Base-by-base conservation (phyloP, 2,888 invertebrate species). In the Lithodes maja region DNA sequence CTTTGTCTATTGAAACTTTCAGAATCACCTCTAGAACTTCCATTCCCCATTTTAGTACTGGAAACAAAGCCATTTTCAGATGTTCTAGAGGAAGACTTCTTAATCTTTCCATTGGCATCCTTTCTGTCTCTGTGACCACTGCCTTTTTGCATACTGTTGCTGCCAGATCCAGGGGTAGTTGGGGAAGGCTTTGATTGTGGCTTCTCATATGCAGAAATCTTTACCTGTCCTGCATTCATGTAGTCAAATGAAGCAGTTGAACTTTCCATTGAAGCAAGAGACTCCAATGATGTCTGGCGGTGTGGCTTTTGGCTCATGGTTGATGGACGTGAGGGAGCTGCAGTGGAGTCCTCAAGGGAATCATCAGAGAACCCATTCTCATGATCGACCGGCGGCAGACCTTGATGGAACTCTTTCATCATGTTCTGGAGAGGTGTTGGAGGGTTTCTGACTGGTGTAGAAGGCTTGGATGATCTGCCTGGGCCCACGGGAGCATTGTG, bases 121-220 rank as follows among this genome's bases (percentile, higher is more conserved):
- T 87, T 84, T 49, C 77, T 75, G 12, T 87, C 88, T 55, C 61
- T 80, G 9, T 52, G 33, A 79, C 33, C 79, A 52, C n/a, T 74
- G 15, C 79, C 83, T 49, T 79, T 84, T 50, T 52, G 78, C 12
- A 50, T 82, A 12, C n/a, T 52, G 9, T 2, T 55, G 33, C 61
- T 83, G 15, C 79, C 75, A 17, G 80, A 17, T 3, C 7, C 81
- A 33, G 84, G 52, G 50, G 79, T 55, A 3, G 71, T 61, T 12
- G 86, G 85, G 7, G 78, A 78, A 81, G 81, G 54, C 68, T 33
- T 83, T 80, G 80, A 81, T 12, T 54, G 71, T 81, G 86, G 12
- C 97, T 95, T 97, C 97, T 97, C 97, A 97, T 92, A 97, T 97
- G 92, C 97, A 97, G 93, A 97, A 97, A 93, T 96, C 96, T 93